A percentile compares a stretch with the other conserved stretches of the same genome.
These are phyloP conservation scores for Triplophysa rosa DNA, from an alignment of 2,113 vertebrate genomes.

Conservation along the genomic window DNA sequence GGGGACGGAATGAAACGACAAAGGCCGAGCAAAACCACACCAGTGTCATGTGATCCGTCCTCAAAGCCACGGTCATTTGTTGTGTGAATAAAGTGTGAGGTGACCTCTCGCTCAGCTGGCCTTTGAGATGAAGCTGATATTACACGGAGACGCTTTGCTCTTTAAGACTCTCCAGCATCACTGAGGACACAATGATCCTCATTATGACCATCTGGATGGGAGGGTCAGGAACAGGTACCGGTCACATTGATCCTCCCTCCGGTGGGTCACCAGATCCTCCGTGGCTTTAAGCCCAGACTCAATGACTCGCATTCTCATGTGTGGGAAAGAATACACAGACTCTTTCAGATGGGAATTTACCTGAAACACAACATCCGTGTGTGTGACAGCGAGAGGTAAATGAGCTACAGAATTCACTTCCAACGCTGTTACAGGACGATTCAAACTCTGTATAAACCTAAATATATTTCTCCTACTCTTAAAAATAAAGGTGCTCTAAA, in stretches of 20 bases:
- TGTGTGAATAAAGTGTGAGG: constrained; percentile 47
- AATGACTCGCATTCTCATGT: constrained; percentile 48
- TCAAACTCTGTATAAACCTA: no score
- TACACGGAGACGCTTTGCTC: constrained; percentile 46
- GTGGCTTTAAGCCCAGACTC: constrained; percentile 46
- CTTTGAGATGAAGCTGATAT: constrained; percentile 54
- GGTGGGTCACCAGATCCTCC: constrained; percentile 63
- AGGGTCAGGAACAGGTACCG: constrained; percentile 58
- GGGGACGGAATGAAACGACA: constrained; percentile 23
- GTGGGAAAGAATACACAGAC: constrained; percentile 55
- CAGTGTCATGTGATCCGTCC: constrained; percentile 41
- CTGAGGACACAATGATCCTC: constrained; percentile 65
- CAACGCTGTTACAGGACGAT: no score
- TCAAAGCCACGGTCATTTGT: constrained; percentile 7
- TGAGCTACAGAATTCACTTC: no score
- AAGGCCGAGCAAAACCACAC: constrained; percentile 17
- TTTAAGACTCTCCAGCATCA: constrained; percentile 55
- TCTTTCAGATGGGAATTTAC: constrained; percentile 20
- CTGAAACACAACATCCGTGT: background rate
- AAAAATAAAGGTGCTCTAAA: no score
- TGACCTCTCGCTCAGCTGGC: constrained; percentile 44
- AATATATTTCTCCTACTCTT: no score
- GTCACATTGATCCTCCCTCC: constrained; percentile 53
- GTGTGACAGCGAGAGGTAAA: background rate
- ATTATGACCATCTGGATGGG: constrained; percentile 69